Evolutionary conservation across 2,113 vertebrate genomes (phyloP).

Genomic region (Alexandromys fortis): DNA sequence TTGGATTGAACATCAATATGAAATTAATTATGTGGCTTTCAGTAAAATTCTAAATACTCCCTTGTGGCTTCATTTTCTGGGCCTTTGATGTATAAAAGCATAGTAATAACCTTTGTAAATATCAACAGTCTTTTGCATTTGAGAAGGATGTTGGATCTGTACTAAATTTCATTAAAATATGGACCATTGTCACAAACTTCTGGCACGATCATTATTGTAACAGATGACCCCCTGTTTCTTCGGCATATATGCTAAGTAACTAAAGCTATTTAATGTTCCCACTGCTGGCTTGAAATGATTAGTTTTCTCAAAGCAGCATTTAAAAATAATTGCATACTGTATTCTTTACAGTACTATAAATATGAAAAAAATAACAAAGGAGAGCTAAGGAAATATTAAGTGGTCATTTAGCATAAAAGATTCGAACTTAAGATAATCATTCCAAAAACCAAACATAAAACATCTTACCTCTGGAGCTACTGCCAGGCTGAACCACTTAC

Average conservation of each 20-base stretch:
- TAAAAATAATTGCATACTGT: slow-evolving; percentile 57
- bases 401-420: neutral
- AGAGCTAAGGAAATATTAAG: slow-evolving; percentile 8
- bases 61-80: neutral
- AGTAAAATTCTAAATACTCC: slow-evolving; percentile 36
- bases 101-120: slow-evolving; percentile 18
- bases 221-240: neutral
- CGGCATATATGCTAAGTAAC: slow-evolving; percentile 27
- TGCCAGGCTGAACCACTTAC: neutral
- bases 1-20: slow-evolving; percentile 34
- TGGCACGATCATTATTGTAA: neutral
- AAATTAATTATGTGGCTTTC: slow-evolving; percentile 25
- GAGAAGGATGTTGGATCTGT: neutral
- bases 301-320: neutral
- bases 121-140: slow-evolving; percentile 22
- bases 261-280: slow-evolving; percentile 56
- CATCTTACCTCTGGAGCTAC: neutral
- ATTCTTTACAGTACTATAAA: neutral
- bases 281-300: slow-evolving; percentile 53
- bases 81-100: slow-evolving; percentile 6
- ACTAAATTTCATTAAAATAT: slow-evolving; percentile 2
- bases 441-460: neutral
- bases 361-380: neutral
- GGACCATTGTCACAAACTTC: neutral
- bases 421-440: slow-evolving; percentile 33